Evolutionary conservation across 2,888 invertebrate genomes (phyloP).

Genomic region (Harpagoxenus sublaevis): DNA sequence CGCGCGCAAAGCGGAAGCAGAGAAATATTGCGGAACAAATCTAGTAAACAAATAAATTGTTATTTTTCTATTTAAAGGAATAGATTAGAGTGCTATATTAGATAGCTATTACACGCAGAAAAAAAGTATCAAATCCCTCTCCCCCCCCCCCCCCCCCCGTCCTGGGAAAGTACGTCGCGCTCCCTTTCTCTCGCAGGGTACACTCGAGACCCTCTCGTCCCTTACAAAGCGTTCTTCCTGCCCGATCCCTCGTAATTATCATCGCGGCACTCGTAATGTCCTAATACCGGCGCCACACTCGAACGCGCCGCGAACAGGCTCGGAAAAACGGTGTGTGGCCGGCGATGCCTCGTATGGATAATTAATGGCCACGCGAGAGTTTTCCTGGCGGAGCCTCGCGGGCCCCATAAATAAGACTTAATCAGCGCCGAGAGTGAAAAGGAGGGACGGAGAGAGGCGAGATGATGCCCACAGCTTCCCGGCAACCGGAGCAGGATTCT

Average conservation of each 20-base stretch:
- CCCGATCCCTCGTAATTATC: constrained; percentile 1
- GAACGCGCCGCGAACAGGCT: neutral
- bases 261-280: neutral
- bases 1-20: too few relatives aligned
- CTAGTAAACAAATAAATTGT: too few relatives aligned
- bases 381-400: constrained; percentile 11
- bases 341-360: constrained; percentile 24
- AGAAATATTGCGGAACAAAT: too few relatives aligned
- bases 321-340: constrained; percentile 1
- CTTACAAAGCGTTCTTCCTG: neutral
- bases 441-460: neutral
- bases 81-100: too few relatives aligned
- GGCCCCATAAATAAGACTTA: constrained; percentile 46
- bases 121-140: too few relatives aligned
- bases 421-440: constrained; percentile 22
- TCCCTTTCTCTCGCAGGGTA: neutral
- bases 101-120: too few relatives aligned
- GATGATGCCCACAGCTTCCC: neutral
- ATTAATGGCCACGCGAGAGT: constrained; percentile 30
- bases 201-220: neutral
- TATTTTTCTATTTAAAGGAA: too few relatives aligned
- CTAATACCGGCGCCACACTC: constrained; percentile 5
- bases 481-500: neutral
- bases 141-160: neutral
- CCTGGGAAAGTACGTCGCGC: constrained; percentile 5